Conservation (phyloP, 2,888 invertebrate genomes). For the Scaeva pyrastri region DNA sequence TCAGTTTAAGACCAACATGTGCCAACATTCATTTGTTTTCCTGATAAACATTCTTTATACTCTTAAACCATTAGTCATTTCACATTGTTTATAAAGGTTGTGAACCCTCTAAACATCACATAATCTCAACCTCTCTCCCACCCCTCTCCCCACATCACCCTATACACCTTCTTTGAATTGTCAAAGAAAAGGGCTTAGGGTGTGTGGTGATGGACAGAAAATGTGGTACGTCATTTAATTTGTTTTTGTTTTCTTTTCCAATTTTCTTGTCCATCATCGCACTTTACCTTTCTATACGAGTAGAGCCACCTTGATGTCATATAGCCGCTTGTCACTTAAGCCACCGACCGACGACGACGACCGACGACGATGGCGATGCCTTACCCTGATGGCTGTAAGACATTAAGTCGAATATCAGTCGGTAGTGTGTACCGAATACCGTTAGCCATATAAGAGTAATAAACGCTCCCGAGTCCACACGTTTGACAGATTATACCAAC, state of each 20-base stretch:
- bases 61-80: constrained; percentile 35
- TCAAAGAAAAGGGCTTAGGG: no score
- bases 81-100: constrained; percentile 44
- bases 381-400: background rate
- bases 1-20: no score
- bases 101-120: constrained; percentile 23
- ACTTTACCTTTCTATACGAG: constrained; percentile 29
- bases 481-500: constrained; percentile 3
- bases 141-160: no score
- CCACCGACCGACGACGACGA: no score
- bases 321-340: constrained; percentile 30
- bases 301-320: background rate
- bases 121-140: no score
- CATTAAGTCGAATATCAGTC: constrained; percentile 47
- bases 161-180: no score
- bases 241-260: background rate
- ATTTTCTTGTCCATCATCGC: constrained; percentile 30
- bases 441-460: constrained; percentile 11
- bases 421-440: no score
- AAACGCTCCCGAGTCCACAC: constrained; percentile 35
- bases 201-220: background rate
- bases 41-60: constrained; percentile 26
- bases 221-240: background rate
- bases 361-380: no score
- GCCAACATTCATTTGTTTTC: background rate